Conservation (phyloP, 1,140 invertebrate species). For the Arctopsyche grandis region DNA sequence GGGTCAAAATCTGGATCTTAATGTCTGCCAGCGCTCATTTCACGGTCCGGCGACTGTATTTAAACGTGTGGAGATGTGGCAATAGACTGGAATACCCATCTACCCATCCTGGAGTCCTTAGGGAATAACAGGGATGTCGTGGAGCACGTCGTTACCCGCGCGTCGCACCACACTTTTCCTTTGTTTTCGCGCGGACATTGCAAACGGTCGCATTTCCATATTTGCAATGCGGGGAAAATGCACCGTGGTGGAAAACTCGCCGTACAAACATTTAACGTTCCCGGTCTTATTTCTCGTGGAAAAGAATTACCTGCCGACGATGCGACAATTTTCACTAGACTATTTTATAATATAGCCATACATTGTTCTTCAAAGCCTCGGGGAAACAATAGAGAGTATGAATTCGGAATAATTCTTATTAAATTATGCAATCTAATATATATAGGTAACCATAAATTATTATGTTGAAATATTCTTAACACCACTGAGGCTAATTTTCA, state of each 20-base stretch:
- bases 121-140: constrained; percentile 35
- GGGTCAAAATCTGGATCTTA: neutral
- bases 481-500: too few relatives aligned
- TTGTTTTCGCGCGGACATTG: constrained; percentile 49
- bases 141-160: constrained; percentile 42
- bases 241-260: neutral
- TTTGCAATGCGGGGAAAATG: constrained; percentile 24
- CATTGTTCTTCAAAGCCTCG: too few relatives aligned
- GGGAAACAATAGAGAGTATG: too few relatives aligned
- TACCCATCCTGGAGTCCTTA: neutral
- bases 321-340: neutral
- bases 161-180: constrained; percentile 38
- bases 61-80: constrained; percentile 41
- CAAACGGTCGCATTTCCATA: constrained; percentile 49
- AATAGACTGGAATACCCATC: constrained; percentile 22
- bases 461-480: too few relatives aligned
- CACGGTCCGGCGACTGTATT: constrained; percentile 33
- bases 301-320: neutral
- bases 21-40: constrained; percentile 13
- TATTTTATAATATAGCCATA: too few relatives aligned
- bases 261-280: neutral
- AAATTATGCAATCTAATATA: too few relatives aligned
- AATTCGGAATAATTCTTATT: too few relatives aligned
- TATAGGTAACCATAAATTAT: too few relatives aligned
- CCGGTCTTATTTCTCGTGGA: neutral